Conservation (phyloP, 2,888 invertebrate species). For the Ceramica pisi region DNA sequence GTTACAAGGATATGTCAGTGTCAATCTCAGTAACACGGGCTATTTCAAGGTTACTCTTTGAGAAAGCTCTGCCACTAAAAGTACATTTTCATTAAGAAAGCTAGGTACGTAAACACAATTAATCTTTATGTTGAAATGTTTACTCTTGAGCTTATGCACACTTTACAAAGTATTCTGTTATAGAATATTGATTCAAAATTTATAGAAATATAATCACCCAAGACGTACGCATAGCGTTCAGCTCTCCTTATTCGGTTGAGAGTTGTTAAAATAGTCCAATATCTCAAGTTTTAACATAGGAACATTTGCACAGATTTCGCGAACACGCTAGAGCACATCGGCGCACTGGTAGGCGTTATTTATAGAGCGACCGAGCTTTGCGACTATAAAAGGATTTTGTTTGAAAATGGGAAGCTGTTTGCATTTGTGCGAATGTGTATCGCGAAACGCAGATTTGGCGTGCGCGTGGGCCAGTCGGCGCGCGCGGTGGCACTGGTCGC, state of each 20-base stretch:
- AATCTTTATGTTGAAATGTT: constrained; percentile 27
- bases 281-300: constrained; percentile 67
- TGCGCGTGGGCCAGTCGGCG: constrained; percentile 86
- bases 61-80: constrained; percentile 4
- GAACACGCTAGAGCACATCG: constrained; percentile 66
- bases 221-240: constrained; percentile 68
- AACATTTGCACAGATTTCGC: constrained; percentile 77
- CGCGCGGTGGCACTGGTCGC: constrained; percentile 85
- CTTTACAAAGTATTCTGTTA: constrained; percentile 54
- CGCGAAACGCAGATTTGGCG: constrained; percentile 82
- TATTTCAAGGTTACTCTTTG: constrained; percentile 20
- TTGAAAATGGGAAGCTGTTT: constrained; percentile 73
- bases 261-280: constrained; percentile 73
- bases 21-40: constrained; percentile 1
- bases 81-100: constrained; percentile 10
- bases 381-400: constrained; percentile 77
- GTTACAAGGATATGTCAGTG: constrained; percentile 5
- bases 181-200: constrained; percentile 55
- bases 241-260: constrained; percentile 74
- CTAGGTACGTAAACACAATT: constrained; percentile 2
- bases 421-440: constrained; percentile 74
- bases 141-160: constrained; percentile 31
- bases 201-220: constrained; percentile 71
- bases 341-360: constrained; percentile 76
- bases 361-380: constrained; percentile 74